Evolutionary conservation across 35 echinoderm and acorn worm species (phyloP).

Genomic region (Eucidaris tribuloides): DNA sequence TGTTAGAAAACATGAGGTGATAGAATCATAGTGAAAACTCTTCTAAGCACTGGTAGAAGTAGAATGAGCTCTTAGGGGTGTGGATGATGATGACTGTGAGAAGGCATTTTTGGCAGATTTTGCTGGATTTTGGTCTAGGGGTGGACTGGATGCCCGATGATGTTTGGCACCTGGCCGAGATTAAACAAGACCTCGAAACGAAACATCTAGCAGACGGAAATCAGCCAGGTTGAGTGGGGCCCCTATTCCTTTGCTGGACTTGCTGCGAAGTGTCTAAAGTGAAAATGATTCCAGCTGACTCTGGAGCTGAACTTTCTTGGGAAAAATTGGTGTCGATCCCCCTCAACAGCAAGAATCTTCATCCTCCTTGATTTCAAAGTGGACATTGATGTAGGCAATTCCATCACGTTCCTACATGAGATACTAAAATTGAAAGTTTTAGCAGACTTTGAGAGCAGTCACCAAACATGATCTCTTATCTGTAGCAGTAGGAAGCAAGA

Average conservation of each 20-base stretch:
- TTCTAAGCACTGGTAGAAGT: neutral
- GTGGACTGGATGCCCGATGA: conserved; percentile 13
- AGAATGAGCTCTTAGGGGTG: neutral
- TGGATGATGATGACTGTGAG: neutral
- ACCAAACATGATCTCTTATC: no score
- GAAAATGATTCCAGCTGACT: no score
- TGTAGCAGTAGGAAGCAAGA: no score
- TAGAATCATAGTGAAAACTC: neutral
- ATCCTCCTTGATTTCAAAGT: no score
- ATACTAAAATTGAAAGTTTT: no score
- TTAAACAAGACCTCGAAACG: conserved; percentile 2
- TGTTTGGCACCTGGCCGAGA: neutral
- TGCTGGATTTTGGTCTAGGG: conserved; percentile 13
- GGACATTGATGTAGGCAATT: no score
- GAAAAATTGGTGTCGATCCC: no score
- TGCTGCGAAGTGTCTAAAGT: neutral
- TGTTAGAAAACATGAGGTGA: neutral
- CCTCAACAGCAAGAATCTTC: no score
- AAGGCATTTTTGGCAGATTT: conserved; percentile 4
- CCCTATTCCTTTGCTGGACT: neutral
- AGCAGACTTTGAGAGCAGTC: no score
- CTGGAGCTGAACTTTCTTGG: no score
- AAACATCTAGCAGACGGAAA: neutral
- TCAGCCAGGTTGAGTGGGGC: conserved; percentile 1
- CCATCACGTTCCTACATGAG: no score